A percentile compares a stretch with the other conserved stretches of the same genome.
Conservation (phyloP, 2,888 invertebrate species). For the Augiades crinisus region DNA sequence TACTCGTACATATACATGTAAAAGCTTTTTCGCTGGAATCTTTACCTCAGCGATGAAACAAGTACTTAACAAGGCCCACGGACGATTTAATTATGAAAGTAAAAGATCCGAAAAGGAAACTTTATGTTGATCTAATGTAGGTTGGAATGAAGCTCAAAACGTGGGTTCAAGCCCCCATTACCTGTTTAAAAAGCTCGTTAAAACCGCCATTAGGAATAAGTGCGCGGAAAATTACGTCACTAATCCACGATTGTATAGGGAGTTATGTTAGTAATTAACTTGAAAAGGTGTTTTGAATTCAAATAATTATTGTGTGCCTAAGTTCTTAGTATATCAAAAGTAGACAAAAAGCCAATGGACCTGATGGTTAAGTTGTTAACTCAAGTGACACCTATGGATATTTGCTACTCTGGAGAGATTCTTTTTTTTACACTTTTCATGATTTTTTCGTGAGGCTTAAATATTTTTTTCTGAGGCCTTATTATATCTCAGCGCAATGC, state of each 20-base stretch:
- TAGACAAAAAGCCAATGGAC: too few relatives aligned
- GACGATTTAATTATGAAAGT: slow-evolving; percentile 30
- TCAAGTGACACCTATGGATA: too few relatives aligned
- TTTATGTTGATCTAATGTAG: slow-evolving; percentile 26
- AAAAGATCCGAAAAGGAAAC: slow-evolving; percentile 26
- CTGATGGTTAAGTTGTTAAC: background rate
- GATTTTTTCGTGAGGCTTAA: too few relatives aligned
- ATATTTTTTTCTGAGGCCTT: too few relatives aligned
- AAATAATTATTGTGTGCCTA: background rate
- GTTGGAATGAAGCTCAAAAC: slow-evolving; percentile 19
- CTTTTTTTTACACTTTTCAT: too few relatives aligned
- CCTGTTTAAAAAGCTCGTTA: slow-evolving; percentile 22
- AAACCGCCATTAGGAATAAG: slow-evolving; percentile 13
- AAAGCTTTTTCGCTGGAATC: too few relatives aligned
- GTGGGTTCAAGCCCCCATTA: slow-evolving; percentile 13
- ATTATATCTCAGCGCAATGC: too few relatives aligned
- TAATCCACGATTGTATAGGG: slow-evolving; percentile 9
- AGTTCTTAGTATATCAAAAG: too few relatives aligned
- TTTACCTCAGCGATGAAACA: background rate
- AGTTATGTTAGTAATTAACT: slow-evolving; percentile 1
- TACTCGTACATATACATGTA: too few relatives aligned
- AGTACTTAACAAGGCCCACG: background rate
- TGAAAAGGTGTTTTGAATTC: background rate
- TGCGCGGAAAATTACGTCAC: slow-evolving; percentile 16
- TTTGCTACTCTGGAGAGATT: too few relatives aligned